Conservation (phyloP, 2,113 vertebrate species). For the Tauraco erythrolophus region DNA sequence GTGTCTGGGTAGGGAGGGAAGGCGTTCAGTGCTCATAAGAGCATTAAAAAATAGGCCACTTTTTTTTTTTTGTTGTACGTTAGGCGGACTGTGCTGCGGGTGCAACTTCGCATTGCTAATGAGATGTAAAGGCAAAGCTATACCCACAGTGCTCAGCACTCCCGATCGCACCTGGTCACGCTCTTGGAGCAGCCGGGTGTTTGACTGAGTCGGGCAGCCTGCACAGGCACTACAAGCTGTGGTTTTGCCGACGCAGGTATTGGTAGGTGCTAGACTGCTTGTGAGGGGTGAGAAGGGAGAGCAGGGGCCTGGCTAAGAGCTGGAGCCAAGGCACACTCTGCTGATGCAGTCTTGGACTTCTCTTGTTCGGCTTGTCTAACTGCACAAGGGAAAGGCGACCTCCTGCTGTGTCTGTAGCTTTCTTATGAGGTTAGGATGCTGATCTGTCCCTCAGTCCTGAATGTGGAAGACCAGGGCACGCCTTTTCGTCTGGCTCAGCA, state of each 20-base stretch:
- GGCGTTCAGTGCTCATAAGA: not conserved
- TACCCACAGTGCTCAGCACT: not conserved
- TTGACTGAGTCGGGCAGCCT: not conserved
- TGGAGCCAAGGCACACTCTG: not conserved
- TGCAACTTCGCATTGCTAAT: constrained; percentile 45
- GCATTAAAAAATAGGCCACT: not conserved
- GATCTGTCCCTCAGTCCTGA: not conserved
- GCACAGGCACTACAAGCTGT: not conserved
- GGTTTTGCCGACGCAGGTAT: not conserved
- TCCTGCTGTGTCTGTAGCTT: not conserved
- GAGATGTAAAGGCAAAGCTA: not conserved
- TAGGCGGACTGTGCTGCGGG: not conserved
- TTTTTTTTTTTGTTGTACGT: not conserved
- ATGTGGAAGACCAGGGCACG: not conserved
- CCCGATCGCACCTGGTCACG: not conserved
- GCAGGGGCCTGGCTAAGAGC: not conserved
- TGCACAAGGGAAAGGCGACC: not conserved
- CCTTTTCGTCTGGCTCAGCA: not conserved
- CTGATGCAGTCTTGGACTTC: not conserved
- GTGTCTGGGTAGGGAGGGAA: not conserved
- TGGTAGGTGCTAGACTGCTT: not conserved
- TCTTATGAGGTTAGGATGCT: not conserved
- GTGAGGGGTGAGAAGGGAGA: not conserved
- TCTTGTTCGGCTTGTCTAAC: not conserved
- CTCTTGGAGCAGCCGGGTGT: not conserved